These are phyloP conservation scores for Steatocranus sp. DNA, from an alignment of 2,797 vertebrate genomes.

Conservation along the genomic window DNA sequence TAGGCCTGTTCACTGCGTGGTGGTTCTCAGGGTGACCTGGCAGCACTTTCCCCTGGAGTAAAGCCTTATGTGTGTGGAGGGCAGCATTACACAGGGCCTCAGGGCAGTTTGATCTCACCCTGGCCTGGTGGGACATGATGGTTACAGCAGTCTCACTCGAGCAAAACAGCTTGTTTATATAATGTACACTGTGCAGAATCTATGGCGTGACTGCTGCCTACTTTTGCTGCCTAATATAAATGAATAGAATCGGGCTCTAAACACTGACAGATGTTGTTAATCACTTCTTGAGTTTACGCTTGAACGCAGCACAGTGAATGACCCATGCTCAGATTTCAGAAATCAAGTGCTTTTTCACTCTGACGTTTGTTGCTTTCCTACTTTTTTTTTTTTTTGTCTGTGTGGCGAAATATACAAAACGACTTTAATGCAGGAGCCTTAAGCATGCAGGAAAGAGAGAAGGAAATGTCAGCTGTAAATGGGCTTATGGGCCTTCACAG, in stretches of 20 bases:
- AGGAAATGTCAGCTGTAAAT: slow-evolving; percentile 2
- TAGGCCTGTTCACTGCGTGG: slow-evolving; percentile 22
- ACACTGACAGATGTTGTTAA: slow-evolving; percentile 27
- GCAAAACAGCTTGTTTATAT: slow-evolving; percentile 66
- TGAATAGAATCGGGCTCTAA: not conserved
- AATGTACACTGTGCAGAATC: not conserved
- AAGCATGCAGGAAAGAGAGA: not conserved
- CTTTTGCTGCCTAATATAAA: not conserved
- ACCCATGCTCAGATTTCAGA: not conserved
- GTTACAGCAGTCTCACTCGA: slow-evolving; percentile 12
- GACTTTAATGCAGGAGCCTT: not conserved
- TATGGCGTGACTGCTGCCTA: not conserved
- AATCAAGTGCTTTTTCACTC: not conserved
- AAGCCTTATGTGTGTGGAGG: not conserved
- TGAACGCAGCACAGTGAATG: not conserved
- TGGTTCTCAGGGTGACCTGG: slow-evolving; percentile 61
- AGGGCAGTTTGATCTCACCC: slow-evolving; percentile 44
- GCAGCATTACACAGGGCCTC: slow-evolving; percentile 45
- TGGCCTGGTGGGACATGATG: slow-evolving; percentile 51
- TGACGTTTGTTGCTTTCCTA: not conserved
- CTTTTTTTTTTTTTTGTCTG: not conserved
- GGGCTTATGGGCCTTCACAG: slow-evolving; percentile 16
- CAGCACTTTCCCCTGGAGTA: slow-evolving; percentile 37
- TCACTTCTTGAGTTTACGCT: not conserved
- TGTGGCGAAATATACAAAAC: not conserved